Base-by-base conservation (phyloP, 2,797 vertebrate genomes). In the Sebastes taczanowskii region DNA sequence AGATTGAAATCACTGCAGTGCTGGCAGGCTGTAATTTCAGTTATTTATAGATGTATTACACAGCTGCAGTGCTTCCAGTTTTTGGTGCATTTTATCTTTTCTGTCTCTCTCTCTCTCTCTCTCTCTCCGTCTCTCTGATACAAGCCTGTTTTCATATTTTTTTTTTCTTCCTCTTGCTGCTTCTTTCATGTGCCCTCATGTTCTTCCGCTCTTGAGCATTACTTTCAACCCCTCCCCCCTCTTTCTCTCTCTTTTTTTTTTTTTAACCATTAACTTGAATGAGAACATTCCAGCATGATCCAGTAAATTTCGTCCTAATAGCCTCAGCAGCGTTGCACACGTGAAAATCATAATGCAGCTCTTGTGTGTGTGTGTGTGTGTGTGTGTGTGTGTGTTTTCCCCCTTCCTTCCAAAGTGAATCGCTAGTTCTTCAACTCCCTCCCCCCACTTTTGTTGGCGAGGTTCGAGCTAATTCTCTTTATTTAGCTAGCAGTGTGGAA, bases 31-130 rank as follows among this genome's bases (percentile, higher is more conserved):
- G 94, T 95, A 95, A 95, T 96, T 96, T 96, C 86, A 94, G 95
- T 96, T 96, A 96, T 96, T 96, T 96, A 96, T 96, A 96, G 96
- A 95, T 91, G 91, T 95, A 93, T 95, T 94, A 93, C 93, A 95
- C 91, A 93, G 95, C 95, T 95, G 95, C 95, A 94, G 92, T 75
- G 90, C 92, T 93, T 92, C 89, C 77, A 76, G 56, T 91, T 95
- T 95, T 95, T 93, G 92, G 78, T 95, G 94, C 94, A 92, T 95
- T 95, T 93, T 85, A 83, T 88, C 81, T 88, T 84, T 83, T 83
- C 83, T 80, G 11, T 35, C 35, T 35, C 75, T 72, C 78, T 4
- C 82, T 20, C 74, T 11, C 23, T 10, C 82, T 25, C 62, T 65
- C 63, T 27, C 35, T 34, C 68, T 23, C 23, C 27, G 29, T 46